These are phyloP conservation scores for Anisognathus igniventris DNA, from an alignment of 2,797 vertebrate genomes.

Conservation along the genomic window DNA sequence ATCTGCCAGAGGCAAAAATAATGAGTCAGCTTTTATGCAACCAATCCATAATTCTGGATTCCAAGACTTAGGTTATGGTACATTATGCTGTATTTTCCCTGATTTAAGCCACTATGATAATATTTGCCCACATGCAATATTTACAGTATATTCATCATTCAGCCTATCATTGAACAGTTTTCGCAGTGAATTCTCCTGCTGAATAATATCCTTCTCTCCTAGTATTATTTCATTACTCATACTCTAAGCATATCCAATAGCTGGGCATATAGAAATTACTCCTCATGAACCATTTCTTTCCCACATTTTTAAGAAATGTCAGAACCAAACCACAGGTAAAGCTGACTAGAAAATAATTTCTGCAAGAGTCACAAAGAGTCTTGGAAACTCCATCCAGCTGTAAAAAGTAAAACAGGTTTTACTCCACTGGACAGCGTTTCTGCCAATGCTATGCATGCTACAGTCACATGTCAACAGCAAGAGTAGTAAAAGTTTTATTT, in stretches of 20 bases:
- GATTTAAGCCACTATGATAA: background rate
- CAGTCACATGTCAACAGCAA: background rate
- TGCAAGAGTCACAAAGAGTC: background rate
- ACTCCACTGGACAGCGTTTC: background rate
- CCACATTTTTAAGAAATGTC: background rate
- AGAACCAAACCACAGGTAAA: background rate
- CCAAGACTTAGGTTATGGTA: background rate
- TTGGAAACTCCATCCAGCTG: background rate
- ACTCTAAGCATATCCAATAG: background rate
- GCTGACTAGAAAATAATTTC: background rate
- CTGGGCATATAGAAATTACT: background rate
- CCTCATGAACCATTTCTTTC: background rate
- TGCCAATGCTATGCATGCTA: background rate
- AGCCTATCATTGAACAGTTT: background rate
- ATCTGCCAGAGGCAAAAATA: slow-evolving; percentile 12
- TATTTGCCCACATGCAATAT: background rate
- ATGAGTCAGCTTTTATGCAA: slow-evolving; percentile 11
- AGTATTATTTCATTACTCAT: background rate
- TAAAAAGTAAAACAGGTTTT: background rate
- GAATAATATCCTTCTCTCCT: background rate
- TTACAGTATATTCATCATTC: background rate
- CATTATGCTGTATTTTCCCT: background rate
- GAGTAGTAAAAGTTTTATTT: background rate
- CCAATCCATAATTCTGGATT: background rate
- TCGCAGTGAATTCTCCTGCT: background rate